Evolutionary conservation across 2,888 invertebrate genomes (phyloP).

Genomic region (Chironomus riparius): DNA sequence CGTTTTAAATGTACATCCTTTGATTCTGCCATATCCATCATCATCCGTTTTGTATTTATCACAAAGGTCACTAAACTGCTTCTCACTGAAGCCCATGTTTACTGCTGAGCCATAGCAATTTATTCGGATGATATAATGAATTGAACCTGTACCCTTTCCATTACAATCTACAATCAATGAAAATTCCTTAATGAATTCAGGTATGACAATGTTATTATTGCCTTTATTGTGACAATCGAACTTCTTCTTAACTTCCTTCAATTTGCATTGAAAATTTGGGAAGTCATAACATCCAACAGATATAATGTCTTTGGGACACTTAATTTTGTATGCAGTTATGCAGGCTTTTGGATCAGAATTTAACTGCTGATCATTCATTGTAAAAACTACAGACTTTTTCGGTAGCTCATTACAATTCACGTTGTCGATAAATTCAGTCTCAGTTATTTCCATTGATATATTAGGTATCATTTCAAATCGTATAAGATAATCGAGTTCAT

Average conservation of each 20-base stretch:
- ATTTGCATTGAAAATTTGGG: neutral
- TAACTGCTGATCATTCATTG: neutral
- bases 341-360: neutral
- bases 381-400: neutral
- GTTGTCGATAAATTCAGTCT: neutral
- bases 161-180: neutral
- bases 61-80: too few species aligned
- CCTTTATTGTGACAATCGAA: too few species aligned
- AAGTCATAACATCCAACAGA: neutral
- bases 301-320: neutral
- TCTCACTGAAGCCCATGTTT: too few species aligned
- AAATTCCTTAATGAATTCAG: too few species aligned
- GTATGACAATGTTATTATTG: too few species aligned
- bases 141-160: neutral
- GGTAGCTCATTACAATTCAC: neutral
- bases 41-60: neutral
- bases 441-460: neutral
- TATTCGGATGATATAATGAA: neutral
- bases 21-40: neutral
- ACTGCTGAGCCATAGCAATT: neutral
- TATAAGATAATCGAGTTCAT: neutral
- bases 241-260: neutral
- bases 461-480: neutral
- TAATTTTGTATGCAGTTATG: neutral
- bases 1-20: too few species aligned